phyloP scores from a whole-genome alignment of 1,140 invertebrate genomes.

The Drosophila kanapiae region DNA sequence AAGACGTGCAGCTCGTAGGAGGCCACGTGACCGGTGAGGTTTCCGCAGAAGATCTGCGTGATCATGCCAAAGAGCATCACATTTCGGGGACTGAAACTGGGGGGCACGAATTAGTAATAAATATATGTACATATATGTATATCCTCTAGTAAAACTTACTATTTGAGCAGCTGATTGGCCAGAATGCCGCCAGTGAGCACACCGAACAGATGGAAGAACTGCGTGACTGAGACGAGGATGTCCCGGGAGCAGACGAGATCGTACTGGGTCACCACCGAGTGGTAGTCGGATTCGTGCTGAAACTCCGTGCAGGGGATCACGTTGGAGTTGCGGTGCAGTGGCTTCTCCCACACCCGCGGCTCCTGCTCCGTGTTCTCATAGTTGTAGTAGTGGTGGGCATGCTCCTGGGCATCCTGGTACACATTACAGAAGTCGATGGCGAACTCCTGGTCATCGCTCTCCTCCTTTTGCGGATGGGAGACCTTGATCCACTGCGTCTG shows the following conservation, averaged over 20 bases:
- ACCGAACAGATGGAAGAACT: slow-evolving; percentile 86
- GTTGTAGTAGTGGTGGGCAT: slow-evolving; percentile 81
- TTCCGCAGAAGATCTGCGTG: slow-evolving; percentile 84
- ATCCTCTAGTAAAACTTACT: slow-evolving; percentile 64
- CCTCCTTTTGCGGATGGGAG: slow-evolving; percentile 81
- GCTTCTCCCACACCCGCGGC: slow-evolving; percentile 75
- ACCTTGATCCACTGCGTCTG: slow-evolving; percentile 84
- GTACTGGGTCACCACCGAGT: slow-evolving; percentile 84
- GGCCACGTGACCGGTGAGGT: slow-evolving; percentile 82
- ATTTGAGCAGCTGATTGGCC: slow-evolving; percentile 84
- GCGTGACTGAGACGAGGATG: slow-evolving; percentile 85
- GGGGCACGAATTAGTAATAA: not conserved
- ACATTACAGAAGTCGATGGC: slow-evolving; percentile 83
- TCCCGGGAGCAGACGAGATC: slow-evolving; percentile 85
- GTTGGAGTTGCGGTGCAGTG: slow-evolving; percentile 60
- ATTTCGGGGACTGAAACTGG: slow-evolving; percentile 83
- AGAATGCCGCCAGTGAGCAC: slow-evolving; percentile 85
- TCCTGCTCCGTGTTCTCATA: slow-evolving; percentile 69
- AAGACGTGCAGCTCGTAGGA: slow-evolving; percentile 85
- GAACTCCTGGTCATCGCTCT: slow-evolving; percentile 80
- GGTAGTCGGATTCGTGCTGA: slow-evolving; percentile 71
- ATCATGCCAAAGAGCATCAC: slow-evolving; percentile 85
- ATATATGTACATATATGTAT: not conserved
- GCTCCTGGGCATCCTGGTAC: slow-evolving; percentile 79
- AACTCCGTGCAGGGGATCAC: slow-evolving; percentile 83